phyloP scores from a whole-genome alignment of 2,113 vertebrate species.

The Eudyptes chrysolophus region DNA sequence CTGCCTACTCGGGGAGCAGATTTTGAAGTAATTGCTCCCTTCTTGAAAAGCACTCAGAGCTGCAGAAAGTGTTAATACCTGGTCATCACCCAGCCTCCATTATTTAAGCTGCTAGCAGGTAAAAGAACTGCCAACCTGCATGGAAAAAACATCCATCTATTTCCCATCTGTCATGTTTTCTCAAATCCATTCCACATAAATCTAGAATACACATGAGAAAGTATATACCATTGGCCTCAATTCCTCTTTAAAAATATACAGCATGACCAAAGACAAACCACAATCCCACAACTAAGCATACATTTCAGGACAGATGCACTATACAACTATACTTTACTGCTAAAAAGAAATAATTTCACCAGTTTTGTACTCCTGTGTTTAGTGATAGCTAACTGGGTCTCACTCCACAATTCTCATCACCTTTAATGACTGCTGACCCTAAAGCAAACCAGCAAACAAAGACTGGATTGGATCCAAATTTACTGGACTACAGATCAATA shows the following conservation, averaged over 20 bases:
- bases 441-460: not conserved
- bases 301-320: not conserved
- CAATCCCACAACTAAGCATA: conserved; percentile 28
- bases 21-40: not conserved
- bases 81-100: not conserved
- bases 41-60: not conserved
- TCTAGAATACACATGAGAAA: not conserved
- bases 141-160: conserved; percentile 28
- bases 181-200: conserved; percentile 41
- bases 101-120: conserved; percentile 30
- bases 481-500: not conserved
- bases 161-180: conserved; percentile 33
- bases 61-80: conserved; percentile 11
- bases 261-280: conserved; percentile 29
- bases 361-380: not conserved
- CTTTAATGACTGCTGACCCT: not conserved
- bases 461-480: not conserved
- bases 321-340: not conserved
- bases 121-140: not conserved
- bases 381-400: not conserved
- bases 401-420: not conserved
- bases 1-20: not conserved
- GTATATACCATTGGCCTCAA: not conserved
- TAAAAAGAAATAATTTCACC: not conserved
- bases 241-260: conserved; percentile 51